phyloP scores from a whole-genome alignment of 2,888 invertebrate genomes.

The Plebejus anna region DNA sequence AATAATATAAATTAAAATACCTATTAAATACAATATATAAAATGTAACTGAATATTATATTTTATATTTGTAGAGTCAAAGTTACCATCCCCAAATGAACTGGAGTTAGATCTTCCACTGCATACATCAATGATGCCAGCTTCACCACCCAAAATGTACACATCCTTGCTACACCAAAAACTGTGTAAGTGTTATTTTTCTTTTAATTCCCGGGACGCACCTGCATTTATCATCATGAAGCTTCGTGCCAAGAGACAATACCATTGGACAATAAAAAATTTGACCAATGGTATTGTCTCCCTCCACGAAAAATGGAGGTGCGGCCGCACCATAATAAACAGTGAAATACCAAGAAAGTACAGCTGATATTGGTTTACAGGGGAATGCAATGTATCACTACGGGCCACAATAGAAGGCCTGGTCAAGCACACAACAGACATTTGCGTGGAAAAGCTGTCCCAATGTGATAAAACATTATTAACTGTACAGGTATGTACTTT shows the following conservation, averaged over 20 bases:
- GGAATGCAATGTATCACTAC: conserved; percentile 65
- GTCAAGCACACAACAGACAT: conserved; percentile 61
- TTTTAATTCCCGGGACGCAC: background rate
- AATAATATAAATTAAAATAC: background rate
- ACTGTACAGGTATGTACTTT: conserved; percentile 54
- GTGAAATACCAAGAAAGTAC: too few relatives aligned
- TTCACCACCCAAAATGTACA: conserved; percentile 48
- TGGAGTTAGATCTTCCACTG: conserved; percentile 50
- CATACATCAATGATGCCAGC: conserved; percentile 43
- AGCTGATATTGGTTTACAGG: conserved; percentile 45
- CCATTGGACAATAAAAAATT: too few relatives aligned
- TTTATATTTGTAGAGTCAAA: conserved; percentile 52
- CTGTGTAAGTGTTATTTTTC: conserved; percentile 50
- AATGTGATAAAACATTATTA: conserved; percentile 59
- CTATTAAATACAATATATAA: background rate
- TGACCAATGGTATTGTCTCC: too few relatives aligned
- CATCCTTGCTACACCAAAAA: conserved; percentile 64
- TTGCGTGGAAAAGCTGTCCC: conserved; percentile 59
- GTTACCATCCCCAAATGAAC: conserved; percentile 37
- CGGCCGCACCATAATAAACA: too few relatives aligned
- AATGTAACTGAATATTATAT: background rate
- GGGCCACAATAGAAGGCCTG: conserved; percentile 59
- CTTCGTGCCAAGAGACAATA: too few relatives aligned
- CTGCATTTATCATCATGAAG: too few relatives aligned
- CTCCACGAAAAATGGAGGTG: too few relatives aligned